phyloP scores from a whole-genome alignment of 2,888 invertebrate species.

The Macrophya annulata region DNA sequence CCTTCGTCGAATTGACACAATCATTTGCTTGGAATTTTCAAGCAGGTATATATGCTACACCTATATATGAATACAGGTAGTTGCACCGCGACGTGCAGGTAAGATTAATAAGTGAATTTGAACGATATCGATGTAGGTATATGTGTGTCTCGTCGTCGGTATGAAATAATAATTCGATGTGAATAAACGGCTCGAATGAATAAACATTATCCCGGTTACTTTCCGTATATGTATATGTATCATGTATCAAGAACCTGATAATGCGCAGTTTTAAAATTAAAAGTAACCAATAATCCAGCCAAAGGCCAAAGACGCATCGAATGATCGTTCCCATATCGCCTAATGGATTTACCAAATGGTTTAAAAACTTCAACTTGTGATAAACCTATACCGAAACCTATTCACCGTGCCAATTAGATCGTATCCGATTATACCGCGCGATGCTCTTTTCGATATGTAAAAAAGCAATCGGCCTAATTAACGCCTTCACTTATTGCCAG shows the following conservation, averaged over 20 bases:
- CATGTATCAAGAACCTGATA: not conserved
- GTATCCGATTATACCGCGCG: constrained; percentile 15
- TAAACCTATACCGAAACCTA: not conserved
- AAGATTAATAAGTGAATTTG: not conserved
- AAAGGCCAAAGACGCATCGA: not conserved
- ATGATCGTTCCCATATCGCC: not conserved
- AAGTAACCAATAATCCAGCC: not conserved
- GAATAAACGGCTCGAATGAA: constrained; percentile 10
- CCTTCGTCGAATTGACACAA: constrained; percentile 14
- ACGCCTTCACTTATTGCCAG: constrained; percentile 6
- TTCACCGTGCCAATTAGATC: not conserved
- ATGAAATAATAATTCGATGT: constrained; percentile 10
- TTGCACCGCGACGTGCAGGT: not conserved
- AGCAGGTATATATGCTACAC: constrained; percentile 10
- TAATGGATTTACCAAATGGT: not conserved
- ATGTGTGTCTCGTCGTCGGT: not conserved
- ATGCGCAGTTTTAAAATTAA: not conserved
- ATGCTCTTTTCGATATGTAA: constrained; percentile 18
- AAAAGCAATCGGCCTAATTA: constrained; percentile 22
- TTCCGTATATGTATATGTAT: not conserved
- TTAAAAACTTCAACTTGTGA: not conserved
- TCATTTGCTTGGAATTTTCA: constrained; percentile 22
- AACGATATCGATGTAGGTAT: not conserved
- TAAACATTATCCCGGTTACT: not conserved
- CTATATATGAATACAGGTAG: not conserved